Conservation (phyloP, 2,888 invertebrate species). For the Dendrolimus pini region DNA sequence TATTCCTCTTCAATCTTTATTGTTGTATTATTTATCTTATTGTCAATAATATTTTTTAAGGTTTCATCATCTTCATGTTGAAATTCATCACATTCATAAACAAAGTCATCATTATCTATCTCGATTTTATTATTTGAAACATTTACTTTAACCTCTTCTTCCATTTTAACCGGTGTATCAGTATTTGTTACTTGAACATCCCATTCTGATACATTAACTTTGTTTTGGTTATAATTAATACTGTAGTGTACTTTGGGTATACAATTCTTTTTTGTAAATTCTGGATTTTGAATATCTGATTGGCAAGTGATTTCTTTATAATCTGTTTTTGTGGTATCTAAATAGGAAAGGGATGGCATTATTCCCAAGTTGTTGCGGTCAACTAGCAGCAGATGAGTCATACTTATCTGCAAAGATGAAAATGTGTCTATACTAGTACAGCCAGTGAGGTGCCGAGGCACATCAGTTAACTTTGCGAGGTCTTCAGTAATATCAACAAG, state of each 20-base stretch:
- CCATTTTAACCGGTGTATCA: too few species aligned
- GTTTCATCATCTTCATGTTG: neutral
- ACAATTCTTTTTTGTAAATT: neutral
- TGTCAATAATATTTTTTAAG: neutral
- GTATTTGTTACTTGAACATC: too few species aligned
- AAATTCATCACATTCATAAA: conserved; percentile 4
- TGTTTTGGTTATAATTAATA: neutral
- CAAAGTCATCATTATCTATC: neutral
- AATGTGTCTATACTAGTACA: too few species aligned
- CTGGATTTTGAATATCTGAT: neutral
- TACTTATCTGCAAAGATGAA: neutral
- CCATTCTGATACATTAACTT: too few species aligned
- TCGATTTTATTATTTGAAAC: neutral
- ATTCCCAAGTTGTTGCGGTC: neutral
- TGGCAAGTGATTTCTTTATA: neutral
- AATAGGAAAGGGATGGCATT: neutral
- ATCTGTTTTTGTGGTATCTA: neutral
- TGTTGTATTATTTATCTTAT: neutral
- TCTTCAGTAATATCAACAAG: too few species aligned
- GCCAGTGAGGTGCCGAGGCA: too few species aligned
- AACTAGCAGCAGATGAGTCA: neutral
- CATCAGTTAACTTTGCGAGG: too few species aligned
- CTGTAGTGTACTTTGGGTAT: neutral
- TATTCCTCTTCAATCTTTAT: neutral
- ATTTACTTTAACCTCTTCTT: too few species aligned